phyloP scores from a whole-genome alignment of 1,140 invertebrate genomes.

The Drosophila nasuta region DNA sequence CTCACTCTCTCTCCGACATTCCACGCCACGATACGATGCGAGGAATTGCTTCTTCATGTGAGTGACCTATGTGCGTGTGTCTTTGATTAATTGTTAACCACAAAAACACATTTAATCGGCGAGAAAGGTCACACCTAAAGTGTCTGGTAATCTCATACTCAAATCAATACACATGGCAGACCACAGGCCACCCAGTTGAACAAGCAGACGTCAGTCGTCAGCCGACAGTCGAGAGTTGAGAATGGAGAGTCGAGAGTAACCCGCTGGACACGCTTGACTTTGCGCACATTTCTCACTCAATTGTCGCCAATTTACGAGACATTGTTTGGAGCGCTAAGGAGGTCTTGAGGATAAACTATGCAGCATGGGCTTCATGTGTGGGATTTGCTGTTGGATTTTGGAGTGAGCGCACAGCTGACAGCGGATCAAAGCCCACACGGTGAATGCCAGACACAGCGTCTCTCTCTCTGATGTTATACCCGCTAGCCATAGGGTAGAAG shows the following conservation, averaged over 20 bases:
- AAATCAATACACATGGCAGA: slow-evolving; percentile 1
- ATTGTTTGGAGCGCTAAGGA: slow-evolving; percentile 41
- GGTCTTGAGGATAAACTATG: slow-evolving; percentile 21
- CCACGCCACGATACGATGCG: background rate
- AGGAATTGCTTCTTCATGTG: background rate
- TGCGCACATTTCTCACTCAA: slow-evolving; percentile 58
- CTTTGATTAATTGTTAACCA: slow-evolving; percentile 15
- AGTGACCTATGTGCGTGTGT: slow-evolving; percentile 12
- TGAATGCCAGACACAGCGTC: slow-evolving; percentile 39
- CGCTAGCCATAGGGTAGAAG: too few relatives aligned
- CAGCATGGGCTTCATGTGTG: slow-evolving; percentile 53
- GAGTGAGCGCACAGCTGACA: slow-evolving; percentile 37
- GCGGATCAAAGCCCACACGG: slow-evolving; percentile 51
- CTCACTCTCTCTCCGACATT: background rate
- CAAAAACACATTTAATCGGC: slow-evolving; percentile 23
- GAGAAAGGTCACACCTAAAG: slow-evolving; percentile 4
- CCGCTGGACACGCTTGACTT: slow-evolving; percentile 1
- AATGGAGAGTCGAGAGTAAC: slow-evolving; percentile 14
- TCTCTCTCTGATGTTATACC: background rate
- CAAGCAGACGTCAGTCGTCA: background rate
- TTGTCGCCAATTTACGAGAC: slow-evolving; percentile 73
- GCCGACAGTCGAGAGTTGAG: too few relatives aligned
- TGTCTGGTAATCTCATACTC: slow-evolving; percentile 3
- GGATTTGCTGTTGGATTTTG: slow-evolving; percentile 47
- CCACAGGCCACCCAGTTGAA: slow-evolving; percentile 16